Base-by-base conservation (phyloP, 2,797 vertebrate species). In the Helostoma temminkii region DNA sequence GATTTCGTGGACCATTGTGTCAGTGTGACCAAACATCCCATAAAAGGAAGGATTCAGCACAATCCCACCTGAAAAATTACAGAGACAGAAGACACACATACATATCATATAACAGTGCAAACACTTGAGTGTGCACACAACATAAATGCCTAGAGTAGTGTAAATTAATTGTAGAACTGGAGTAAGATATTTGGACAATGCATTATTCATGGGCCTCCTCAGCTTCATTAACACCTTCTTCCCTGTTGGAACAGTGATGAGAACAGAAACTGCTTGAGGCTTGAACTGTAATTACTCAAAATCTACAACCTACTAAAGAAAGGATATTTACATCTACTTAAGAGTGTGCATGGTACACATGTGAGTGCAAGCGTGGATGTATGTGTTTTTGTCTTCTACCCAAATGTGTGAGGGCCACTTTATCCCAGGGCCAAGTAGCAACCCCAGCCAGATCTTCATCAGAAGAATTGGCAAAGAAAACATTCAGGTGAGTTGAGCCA, bases 391-490 rank as follows among this genome's bases (percentile, higher is more conserved):
- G 56, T 87, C 64, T 73, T 71, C 43, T 94, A 99, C 98, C 98
- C 90, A 99, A 94, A 93, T 99, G 96, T 81, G 98, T 96, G 71
- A 99, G 93, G 62, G 96, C 98, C 84, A 99, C 97, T 87, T 99
- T 99, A 93, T 99, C 97, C 98, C 98, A 99, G 1, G 98, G 98
- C 96, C 97, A 99, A 83, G 97, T 98, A 80, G 98, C 97, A 71
- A 98, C 95, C 76, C 98, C 98, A 21, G 97, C 98, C 88, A 99
- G 93, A 83, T 98, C 97, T 90, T 98, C 97, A 89, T 98, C 97
- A 0, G 97, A 98, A 39, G 97, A 99, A 85, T 99, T 99, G 90
- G 97, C 97, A 88, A 99, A 99, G 93, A 99, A 99, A 90, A 99
- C 96, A 80, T 98, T 99, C 87, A 99, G 97, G 87, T 99, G 97